These are phyloP conservation scores for Daubentonia madagascariensis DNA, from an alignment of 2,113 vertebrate species.

Conservation along the genomic window DNA sequence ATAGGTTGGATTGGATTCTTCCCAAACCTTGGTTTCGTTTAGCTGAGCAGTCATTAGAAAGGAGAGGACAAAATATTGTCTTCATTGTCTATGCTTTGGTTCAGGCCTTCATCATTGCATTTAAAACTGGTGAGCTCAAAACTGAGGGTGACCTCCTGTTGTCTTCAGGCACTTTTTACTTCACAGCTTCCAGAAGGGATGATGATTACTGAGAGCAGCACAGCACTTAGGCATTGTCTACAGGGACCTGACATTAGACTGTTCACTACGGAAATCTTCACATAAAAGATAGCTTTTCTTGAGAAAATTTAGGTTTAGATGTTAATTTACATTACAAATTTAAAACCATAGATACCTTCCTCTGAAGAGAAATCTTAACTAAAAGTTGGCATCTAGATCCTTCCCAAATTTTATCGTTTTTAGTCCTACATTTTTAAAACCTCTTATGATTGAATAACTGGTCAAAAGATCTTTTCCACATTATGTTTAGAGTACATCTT, in stretches of 20 bases:
- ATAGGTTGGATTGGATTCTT: neutral
- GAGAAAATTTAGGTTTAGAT: neutral
- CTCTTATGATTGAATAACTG: neutral
- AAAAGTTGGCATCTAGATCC: neutral
- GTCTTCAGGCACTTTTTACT: constrained; percentile 69
- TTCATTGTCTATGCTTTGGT: neutral
- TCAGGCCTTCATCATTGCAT: constrained; percentile 68
- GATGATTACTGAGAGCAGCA: constrained; percentile 68
- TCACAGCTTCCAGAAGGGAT: constrained; percentile 80
- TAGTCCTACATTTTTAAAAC: neutral
- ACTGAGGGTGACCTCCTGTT: constrained; percentile 79
- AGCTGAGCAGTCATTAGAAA: neutral
- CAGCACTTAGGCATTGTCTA: constrained; percentile 67
- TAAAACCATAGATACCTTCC: neutral
- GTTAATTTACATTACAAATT: neutral
- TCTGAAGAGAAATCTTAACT: neutral
- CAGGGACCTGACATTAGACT: constrained; percentile 70
- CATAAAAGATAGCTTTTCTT: constrained; percentile 35
- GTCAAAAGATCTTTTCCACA: neutral
- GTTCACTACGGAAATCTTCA: constrained; percentile 30
- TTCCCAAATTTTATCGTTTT: neutral
- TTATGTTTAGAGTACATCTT: neutral
- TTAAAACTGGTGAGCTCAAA: constrained; percentile 73
- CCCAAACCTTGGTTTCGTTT: neutral
- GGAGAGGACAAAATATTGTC: neutral